phyloP scores from a whole-genome alignment of 2,888 invertebrate species.

The Leptopilina myrica region DNA sequence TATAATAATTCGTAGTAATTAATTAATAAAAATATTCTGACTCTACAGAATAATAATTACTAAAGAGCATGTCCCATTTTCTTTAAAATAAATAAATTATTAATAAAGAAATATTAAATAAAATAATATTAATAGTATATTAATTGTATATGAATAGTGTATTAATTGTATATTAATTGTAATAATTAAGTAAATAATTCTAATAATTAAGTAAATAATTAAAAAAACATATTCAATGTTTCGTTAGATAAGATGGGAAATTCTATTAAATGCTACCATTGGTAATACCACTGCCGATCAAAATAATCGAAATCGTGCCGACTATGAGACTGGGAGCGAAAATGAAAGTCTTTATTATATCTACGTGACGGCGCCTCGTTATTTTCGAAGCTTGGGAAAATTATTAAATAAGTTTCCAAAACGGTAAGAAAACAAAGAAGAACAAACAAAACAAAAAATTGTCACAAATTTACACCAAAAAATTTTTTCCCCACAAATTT shows the following conservation, averaged over 20 bases:
- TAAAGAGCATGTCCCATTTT: too few relatives aligned
- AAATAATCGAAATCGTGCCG: conserved; percentile 60
- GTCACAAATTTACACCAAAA: background rate
- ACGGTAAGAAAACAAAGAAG: conserved; percentile 63
- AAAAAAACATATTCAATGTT: background rate
- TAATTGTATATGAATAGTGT: too few relatives aligned
- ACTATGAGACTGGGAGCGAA: conserved; percentile 58
- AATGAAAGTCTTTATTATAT: conserved; percentile 68
- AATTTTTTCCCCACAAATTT: too few relatives aligned
- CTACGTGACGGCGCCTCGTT: conserved; percentile 73
- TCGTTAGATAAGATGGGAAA: conserved; percentile 73
- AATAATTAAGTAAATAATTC: too few relatives aligned
- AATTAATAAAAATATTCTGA: too few relatives aligned
- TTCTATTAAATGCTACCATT: conserved; percentile 69
- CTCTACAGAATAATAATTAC: too few relatives aligned
- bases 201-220: background rate
- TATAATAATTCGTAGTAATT: too few relatives aligned
- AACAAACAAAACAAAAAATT: background rate
- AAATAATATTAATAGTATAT: too few relatives aligned
- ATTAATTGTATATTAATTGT: too few relatives aligned
- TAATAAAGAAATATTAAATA: background rate
- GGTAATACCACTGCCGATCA: conserved; percentile 64
- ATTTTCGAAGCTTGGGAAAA: conserved; percentile 71
- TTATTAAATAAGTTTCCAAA: conserved; percentile 73
- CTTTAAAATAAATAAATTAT: too few relatives aligned